Evolutionary conservation across 2,888 invertebrate genomes (phyloP).

Genomic region (Thysanoteuthis rhombus): DNA sequence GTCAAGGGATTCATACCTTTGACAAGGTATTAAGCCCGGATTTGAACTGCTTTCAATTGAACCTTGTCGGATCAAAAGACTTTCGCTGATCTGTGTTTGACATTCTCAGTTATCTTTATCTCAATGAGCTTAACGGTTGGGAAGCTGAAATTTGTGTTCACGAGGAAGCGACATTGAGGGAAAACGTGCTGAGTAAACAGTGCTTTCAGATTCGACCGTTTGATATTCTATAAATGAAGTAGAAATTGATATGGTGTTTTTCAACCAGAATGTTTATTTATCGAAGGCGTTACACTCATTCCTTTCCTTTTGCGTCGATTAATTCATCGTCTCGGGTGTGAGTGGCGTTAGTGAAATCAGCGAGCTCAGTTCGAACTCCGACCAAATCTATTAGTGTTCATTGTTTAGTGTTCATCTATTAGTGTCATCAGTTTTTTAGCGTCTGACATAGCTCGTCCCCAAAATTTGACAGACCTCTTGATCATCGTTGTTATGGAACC

Average conservation of each 20-base stretch:
- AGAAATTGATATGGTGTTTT: neutral
- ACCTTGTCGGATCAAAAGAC: neutral
- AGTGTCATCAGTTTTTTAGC: too few species aligned
- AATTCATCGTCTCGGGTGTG: too few species aligned
- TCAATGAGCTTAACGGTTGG: neutral
- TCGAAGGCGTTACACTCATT: neutral
- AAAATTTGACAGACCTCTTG: too few species aligned
- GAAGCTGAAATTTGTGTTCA: neutral
- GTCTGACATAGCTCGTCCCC: too few species aligned
- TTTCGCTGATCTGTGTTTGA: neutral
- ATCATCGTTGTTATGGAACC: too few species aligned
- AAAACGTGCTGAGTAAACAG: neutral
- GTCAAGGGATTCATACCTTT: neutral
- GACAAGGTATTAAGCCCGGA: neutral
- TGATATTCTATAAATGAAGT: neutral
- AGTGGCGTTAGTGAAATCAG: too few species aligned
- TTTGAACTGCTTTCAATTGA: neutral
- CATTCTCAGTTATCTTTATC: neutral
- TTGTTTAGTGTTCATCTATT: too few species aligned
- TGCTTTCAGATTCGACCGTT: neutral
- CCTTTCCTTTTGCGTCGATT: neutral
- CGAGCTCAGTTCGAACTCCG: too few species aligned
- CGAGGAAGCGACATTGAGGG: neutral
- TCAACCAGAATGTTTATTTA: neutral
- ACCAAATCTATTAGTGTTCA: too few species aligned